Percentiles rank a stretch among this genome's conserved stretches.
Evolutionary conservation across 2,113 vertebrate genomes (phyloP).

Genomic region (Lophius piscatorius): DNA sequence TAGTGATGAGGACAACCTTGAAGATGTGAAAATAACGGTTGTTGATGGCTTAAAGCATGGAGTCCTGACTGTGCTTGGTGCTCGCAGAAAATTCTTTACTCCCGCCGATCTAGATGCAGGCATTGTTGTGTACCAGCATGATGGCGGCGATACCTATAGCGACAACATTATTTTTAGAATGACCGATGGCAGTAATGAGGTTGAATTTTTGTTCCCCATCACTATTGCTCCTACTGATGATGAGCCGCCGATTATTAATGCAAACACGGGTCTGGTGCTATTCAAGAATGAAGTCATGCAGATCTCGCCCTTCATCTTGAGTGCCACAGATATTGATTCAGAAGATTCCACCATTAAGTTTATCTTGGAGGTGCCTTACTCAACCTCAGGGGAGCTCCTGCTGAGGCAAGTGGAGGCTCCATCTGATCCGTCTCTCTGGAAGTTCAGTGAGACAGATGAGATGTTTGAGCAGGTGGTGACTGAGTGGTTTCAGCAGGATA

Average conservation of each 20-base stretch:
- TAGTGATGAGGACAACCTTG: conserved; percentile 81
- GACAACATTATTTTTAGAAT: conserved; percentile 85
- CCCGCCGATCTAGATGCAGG: conserved; percentile 77
- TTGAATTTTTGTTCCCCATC: conserved; percentile 85
- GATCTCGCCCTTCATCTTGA: conserved; percentile 84
- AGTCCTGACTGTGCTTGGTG: conserved; percentile 71
- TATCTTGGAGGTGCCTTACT: conserved; percentile 71
- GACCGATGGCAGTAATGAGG: conserved; percentile 81
- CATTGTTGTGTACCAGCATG: conserved; percentile 83
- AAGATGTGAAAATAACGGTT: conserved; percentile 80
- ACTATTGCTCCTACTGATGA: conserved; percentile 84
- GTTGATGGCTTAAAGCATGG: conserved; percentile 79
- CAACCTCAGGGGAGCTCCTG: conserved; percentile 75
- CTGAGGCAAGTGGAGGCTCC: conserved; percentile 78
- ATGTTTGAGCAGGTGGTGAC: conserved; percentile 85
- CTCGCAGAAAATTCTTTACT: conserved; percentile 76
- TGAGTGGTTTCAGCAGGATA: conserved; percentile 85
- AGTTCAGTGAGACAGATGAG: conserved; percentile 76
- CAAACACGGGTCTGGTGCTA: conserved; percentile 80
- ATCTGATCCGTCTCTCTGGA: conserved; percentile 71
- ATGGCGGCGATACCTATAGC: conserved; percentile 84
- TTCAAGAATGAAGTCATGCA: conserved; percentile 81
- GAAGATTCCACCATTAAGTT: conserved; percentile 83
- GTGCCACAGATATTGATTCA: conserved; percentile 84
- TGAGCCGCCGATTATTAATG: conserved; percentile 80